phyloP scores from a whole-genome alignment of 2,797 vertebrate species.

The Notamacropus eugenii region DNA sequence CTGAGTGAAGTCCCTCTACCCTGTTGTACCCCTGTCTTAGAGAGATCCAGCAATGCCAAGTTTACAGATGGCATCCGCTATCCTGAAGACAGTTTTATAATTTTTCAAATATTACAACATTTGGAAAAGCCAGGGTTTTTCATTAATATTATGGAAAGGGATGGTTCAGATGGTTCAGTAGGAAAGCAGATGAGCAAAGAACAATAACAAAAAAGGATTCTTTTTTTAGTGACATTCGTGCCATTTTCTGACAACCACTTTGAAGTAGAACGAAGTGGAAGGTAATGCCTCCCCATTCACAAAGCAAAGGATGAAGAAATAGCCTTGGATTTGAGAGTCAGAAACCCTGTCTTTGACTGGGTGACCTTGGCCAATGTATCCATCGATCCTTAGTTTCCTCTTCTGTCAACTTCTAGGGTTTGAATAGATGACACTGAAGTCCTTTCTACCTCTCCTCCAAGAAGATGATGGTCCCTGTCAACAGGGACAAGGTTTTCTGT shows the following conservation, averaged over 20 bases:
- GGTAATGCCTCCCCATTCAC: neutral
- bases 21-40: neutral
- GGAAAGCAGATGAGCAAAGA: neutral
- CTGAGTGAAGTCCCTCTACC: neutral
- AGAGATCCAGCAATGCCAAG: neutral
- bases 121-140: neutral
- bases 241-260: neutral
- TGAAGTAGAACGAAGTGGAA: neutral
- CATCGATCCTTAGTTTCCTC: neutral
- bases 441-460: neutral
- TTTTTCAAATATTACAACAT: neutral
- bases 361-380: neutral
- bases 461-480: neutral
- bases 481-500: neutral
- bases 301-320: neutral
- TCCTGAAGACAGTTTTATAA: neutral
- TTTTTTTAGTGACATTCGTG: neutral
- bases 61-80: neutral
- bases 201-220: neutral
- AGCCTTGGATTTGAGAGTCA: neutral
- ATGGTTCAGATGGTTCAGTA: neutral
- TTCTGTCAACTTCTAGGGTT: neutral
- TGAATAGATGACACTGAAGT: neutral
- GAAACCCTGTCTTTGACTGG: neutral
- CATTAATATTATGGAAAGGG: neutral